phyloP scores from a whole-genome alignment of 2,888 invertebrate genomes.

The Synanthedon formicaeformis region DNA sequence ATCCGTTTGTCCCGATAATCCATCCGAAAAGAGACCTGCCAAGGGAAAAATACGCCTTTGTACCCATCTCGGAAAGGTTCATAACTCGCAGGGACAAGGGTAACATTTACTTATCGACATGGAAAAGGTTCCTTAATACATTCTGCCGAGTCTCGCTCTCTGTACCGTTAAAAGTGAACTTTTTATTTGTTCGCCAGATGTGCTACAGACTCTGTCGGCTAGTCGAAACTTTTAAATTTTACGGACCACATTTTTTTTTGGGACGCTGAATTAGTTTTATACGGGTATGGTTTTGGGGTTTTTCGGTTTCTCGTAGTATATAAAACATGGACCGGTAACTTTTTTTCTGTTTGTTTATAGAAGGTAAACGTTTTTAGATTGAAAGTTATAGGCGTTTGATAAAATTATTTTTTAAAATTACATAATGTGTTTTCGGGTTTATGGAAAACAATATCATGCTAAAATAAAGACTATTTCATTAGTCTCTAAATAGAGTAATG shows the following conservation, averaged over 20 bases:
- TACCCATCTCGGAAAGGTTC: slow-evolving; percentile 35
- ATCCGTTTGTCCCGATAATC: slow-evolving; percentile 19
- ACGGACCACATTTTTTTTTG: slow-evolving; percentile 7
- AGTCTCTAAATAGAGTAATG: no score
- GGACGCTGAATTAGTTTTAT: not conserved
- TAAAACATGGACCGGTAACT: no score
- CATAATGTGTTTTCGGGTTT: no score
- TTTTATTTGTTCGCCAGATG: slow-evolving; percentile 39
- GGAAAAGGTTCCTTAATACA: slow-evolving; percentile 56
- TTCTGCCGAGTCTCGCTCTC: slow-evolving; percentile 34
- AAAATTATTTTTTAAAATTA: no score
- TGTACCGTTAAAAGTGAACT: slow-evolving; percentile 26
- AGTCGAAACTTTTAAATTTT: slow-evolving; percentile 28
- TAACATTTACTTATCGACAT: slow-evolving; percentile 63
- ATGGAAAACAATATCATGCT: no score
- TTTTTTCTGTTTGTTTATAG: no score
- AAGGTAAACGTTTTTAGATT: no score
- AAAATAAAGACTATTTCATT: no score
- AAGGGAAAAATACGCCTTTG: slow-evolving; percentile 35
- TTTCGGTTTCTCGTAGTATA: not conserved
- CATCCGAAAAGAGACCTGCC: slow-evolving; percentile 19
- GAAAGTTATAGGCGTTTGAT: no score
- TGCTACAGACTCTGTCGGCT: slow-evolving; percentile 13
- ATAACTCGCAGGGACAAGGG: slow-evolving; percentile 52
- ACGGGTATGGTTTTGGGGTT: not conserved